Evolutionary conservation across 2,797 vertebrate species (phyloP), one percentile per base, ranked within the genome.

Genomic region (Fundulus diaphanus): DNA sequence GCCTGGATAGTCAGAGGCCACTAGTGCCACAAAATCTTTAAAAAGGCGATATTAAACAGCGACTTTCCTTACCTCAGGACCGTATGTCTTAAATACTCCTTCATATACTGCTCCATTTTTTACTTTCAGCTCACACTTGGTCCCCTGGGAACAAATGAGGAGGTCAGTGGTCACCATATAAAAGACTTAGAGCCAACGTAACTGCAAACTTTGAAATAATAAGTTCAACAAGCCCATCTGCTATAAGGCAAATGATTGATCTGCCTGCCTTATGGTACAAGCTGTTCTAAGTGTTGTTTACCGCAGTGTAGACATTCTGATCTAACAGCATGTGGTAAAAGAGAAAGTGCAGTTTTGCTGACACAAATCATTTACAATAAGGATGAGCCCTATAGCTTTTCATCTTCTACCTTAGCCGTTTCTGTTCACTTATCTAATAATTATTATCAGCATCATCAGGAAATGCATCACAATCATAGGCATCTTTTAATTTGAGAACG

Each of bases 1-100:
- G 16, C 27, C 63, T 42, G 5, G 13, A 65, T 42, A n/a, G 37
- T 42, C 35, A 40, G 12, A 66, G 6, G 24, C 24, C 37, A 66
- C 12, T 8, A 44, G 15, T 27, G 42, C 15, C 24, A 44, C 40
- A 73, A 31, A 27, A 22, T 3, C 1, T 49, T 3, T 7, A 40
- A 20, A 77, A 57, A 69, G 75, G 57, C 16, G 78, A 72, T 48
- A 66, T 40, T 1, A 8, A 31, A 52, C 11, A 37, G 11, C 48
- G 56, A 57, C 57, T 56, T 82, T 72, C 65, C 89, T 90, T 96
- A 99, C 98, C 97, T 99, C 99, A 90, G 98, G 97, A 90, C 98
- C 97, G 52, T 99, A 99, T 15, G 98, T 99, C 94, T 99, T 99
- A 95, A 99, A 99, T 93, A 99, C 97, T 92, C 98, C 98, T 95